These are phyloP conservation scores for Nyctereutes procyonoides DNA, from an alignment of 2,113 vertebrate genomes.

Conservation along the genomic window DNA sequence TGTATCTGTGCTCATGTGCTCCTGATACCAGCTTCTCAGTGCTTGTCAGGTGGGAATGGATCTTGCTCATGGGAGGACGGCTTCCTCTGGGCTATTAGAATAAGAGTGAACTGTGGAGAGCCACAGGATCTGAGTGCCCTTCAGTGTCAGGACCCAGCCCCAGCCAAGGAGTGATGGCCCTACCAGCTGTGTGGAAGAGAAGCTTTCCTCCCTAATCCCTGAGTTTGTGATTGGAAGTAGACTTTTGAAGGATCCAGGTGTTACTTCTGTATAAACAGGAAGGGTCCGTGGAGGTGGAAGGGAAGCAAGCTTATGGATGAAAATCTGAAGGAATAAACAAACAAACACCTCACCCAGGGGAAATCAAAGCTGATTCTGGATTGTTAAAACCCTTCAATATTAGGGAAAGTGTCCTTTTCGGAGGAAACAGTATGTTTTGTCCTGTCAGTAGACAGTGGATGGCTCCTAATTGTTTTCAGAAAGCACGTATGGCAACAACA, in stretches of 20 bases:
- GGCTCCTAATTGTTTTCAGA: background rate
- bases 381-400: background rate
- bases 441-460: background rate
- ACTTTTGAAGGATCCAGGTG: too few species aligned
- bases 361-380: background rate
- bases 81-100: background rate
- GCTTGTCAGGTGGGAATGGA: background rate
- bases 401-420: background rate
- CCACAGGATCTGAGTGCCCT: background rate
- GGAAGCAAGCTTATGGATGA: background rate
- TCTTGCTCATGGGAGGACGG: background rate
- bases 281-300: background rate
- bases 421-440: background rate
- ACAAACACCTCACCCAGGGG: background rate
- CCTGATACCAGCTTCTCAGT: background rate
- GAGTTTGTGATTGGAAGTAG: background rate
- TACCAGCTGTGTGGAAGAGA: rapidly evolving
- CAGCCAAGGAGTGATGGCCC: background rate
- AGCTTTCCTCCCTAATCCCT: background rate
- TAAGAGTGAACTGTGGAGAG: background rate
- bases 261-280: background rate
- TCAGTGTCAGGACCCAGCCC: background rate
- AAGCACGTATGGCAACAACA: background rate
- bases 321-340: background rate
- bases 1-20: rapidly evolving